Conservation (phyloP, 2,797 vertebrate genomes). For the Atherinosoma microstoma region DNA sequence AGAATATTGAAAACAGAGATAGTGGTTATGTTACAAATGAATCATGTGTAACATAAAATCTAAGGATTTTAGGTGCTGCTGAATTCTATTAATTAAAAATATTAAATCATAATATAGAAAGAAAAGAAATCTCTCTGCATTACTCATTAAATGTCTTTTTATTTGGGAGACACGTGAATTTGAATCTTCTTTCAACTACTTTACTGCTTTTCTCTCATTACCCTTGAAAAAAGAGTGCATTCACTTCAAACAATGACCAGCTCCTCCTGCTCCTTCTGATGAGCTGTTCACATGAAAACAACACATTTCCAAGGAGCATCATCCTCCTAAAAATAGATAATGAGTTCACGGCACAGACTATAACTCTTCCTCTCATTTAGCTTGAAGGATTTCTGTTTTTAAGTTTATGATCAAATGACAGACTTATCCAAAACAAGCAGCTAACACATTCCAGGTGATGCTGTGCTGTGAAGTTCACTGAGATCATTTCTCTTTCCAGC, state of each 20-base stretch:
- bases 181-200: background rate
- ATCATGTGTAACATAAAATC: too few species aligned
- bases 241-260: slow-evolving; percentile 1
- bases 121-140: background rate
- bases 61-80: too few species aligned
- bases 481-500: slow-evolving; percentile 14
- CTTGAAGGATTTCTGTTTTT: background rate
- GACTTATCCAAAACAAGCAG: background rate
- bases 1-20: too few species aligned
- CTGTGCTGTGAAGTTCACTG: slow-evolving; percentile 1
- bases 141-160: background rate
- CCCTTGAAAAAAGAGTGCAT: background rate
- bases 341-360: slow-evolving; percentile 1
- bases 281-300: background rate
- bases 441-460: slow-evolving; percentile 39
- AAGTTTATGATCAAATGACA: slow-evolving; percentile 22
- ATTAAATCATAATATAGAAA: background rate
- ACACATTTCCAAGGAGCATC: background rate
- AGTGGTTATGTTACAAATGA: too few species aligned
- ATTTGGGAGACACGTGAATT: background rate
- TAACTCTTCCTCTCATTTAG: background rate
- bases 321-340: slow-evolving; percentile 4
- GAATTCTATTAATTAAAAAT: background rate
- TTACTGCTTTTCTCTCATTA: background rate
- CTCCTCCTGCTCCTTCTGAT: background rate